phyloP scores from a whole-genome alignment of 1,140 invertebrate species.

The Steinernema khuongi region DNA sequence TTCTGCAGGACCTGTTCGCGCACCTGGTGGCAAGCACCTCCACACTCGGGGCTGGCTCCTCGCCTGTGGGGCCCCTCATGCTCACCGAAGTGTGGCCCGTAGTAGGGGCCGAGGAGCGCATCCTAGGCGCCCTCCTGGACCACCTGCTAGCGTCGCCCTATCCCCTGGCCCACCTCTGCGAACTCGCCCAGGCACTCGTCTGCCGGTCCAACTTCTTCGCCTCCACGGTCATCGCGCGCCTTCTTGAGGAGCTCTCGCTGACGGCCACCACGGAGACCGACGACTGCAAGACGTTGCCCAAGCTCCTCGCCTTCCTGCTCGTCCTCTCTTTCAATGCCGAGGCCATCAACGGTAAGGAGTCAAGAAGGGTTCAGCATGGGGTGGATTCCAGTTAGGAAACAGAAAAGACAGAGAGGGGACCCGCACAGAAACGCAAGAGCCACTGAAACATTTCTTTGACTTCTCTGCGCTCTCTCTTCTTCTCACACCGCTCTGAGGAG shows the following conservation, averaged over 20 bases:
- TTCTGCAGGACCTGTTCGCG: conserved; percentile 20
- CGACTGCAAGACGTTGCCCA: conserved; percentile 20
- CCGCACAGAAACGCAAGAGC: no score
- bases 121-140: conserved; percentile 14
- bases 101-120: conserved; percentile 14
- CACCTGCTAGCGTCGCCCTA: conserved; percentile 22
- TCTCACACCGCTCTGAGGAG: no score
- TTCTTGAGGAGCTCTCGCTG: conserved; percentile 13
- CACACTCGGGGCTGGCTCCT: neutral
- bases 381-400: no score
- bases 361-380: no score
- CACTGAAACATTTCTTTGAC: no score
- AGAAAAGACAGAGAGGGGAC: no score
- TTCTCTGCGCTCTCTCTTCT: no score
- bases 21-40: conserved; percentile 8
- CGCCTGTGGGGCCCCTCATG: conserved; percentile 21
- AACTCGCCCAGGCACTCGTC: conserved; percentile 23
- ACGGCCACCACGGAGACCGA: neutral
- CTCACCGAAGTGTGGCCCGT: conserved; percentile 23
- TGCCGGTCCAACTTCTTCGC: conserved; percentile 5
- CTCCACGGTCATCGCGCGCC: conserved; percentile 4
- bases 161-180: neutral
- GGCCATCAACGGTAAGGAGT: conserved; percentile 2
- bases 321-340: conserved; percentile 25
- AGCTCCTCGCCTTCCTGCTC: conserved; percentile 29